These are phyloP conservation scores for Malachius bipustulatus DNA, from an alignment of 2,888 invertebrate genomes.

Conservation along the genomic window DNA sequence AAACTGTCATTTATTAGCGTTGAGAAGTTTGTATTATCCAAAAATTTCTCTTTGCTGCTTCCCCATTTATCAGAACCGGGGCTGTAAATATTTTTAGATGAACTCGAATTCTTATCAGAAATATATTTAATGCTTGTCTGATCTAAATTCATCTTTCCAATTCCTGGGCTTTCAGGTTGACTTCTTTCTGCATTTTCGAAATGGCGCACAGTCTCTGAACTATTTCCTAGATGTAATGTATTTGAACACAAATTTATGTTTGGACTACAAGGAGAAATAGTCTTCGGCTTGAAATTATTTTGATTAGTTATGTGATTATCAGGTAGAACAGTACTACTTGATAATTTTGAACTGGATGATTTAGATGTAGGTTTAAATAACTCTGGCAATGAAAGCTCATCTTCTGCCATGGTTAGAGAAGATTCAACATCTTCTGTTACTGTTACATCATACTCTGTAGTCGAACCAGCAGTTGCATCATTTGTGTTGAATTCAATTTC, in stretches of 20 bases:
- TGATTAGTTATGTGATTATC: slow-evolving; percentile 20
- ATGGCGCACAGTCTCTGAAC: slow-evolving; percentile 20
- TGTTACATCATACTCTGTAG: slow-evolving; percentile 46
- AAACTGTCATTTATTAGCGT: slow-evolving; percentile 22
- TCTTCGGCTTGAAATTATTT: slow-evolving; percentile 18
- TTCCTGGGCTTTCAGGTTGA: no score
- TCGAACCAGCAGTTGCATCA: slow-evolving; percentile 56
- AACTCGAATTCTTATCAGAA: slow-evolving; percentile 24
- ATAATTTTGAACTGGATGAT: background rate
- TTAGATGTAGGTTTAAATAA: slow-evolving; percentile 16
- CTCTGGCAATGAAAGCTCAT: slow-evolving; percentile 19
- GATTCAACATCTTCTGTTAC: slow-evolving; percentile 36
- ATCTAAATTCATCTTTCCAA: no score
- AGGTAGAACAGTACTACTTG: slow-evolving; percentile 10
- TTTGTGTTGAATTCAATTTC: slow-evolving; percentile 55
- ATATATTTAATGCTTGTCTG: slow-evolving; percentile 19
- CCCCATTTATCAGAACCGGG: slow-evolving; percentile 30
- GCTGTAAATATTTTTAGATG: slow-evolving; percentile 22
- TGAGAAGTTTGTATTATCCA: slow-evolving; percentile 21
- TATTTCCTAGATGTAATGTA: slow-evolving; percentile 21
- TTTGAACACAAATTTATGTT: slow-evolving; percentile 25
- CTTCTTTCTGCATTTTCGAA: slow-evolving; percentile 25
- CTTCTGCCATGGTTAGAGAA: slow-evolving; percentile 20
- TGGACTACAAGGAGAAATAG: slow-evolving; percentile 20
- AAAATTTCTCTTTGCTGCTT: slow-evolving; percentile 31